These are phyloP conservation scores for Mastomys natalensis DNA, from an alignment of 2,113 vertebrate species.

Conservation along the genomic window DNA sequence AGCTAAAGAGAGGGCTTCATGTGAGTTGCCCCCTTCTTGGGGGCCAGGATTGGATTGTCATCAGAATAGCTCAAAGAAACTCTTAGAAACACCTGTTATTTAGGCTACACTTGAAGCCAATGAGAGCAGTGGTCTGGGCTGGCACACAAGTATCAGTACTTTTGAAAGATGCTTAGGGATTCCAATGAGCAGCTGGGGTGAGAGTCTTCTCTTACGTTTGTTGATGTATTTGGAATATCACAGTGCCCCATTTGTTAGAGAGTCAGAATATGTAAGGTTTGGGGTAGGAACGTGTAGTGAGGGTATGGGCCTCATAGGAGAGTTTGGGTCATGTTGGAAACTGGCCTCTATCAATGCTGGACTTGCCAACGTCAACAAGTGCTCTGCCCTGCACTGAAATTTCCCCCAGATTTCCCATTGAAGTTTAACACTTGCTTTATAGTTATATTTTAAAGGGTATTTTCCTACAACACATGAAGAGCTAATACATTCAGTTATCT, in stretches of 20 bases:
- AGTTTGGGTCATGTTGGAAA: not conserved
- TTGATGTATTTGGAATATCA: not conserved
- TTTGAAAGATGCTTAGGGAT: not conserved
- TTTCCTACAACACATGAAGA: conserved; percentile 31
- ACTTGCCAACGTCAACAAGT: not conserved
- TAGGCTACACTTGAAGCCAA: not conserved
- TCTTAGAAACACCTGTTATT: not conserved
- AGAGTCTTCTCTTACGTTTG: not conserved
- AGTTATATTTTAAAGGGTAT: not conserved
- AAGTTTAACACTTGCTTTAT: not conserved
- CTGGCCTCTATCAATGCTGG: not conserved
- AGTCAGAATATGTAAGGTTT: not conserved
- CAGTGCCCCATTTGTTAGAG: not conserved
- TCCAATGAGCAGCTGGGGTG: not conserved
- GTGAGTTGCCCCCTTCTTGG: not conserved
- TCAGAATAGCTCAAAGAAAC: not conserved
- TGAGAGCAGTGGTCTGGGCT: not conserved
- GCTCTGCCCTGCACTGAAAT: not conserved
- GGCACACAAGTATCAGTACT: not conserved
- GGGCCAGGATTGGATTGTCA: not conserved
- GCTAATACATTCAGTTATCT: conserved; percentile 4
- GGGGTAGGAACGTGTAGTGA: not conserved
- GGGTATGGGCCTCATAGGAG: not conserved
- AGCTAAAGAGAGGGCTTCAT: not conserved
- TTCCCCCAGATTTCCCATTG: not conserved